Evolutionary conservation across 2,113 vertebrate genomes (phyloP).

Genomic region (Gracilinanus agilis): DNA sequence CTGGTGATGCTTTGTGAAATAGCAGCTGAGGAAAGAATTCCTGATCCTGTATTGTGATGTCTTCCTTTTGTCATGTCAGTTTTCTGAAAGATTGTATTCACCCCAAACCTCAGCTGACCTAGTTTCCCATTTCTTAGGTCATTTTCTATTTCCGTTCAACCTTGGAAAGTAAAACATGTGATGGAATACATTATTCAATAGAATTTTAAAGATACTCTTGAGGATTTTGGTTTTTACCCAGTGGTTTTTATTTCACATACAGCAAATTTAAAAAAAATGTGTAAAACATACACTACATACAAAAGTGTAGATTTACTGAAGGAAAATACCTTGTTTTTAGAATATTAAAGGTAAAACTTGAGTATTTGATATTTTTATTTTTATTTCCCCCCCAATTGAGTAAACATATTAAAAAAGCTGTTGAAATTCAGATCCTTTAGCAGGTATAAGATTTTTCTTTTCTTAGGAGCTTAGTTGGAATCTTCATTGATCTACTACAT

Average conservation of each 20-base stretch:
- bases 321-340: conserved; percentile 12
- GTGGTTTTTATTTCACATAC: conserved; percentile 38
- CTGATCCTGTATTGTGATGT: conserved; percentile 54
- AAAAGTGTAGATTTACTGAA: conserved; percentile 39
- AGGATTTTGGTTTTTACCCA: conserved; percentile 49
- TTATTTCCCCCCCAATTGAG: neutral
- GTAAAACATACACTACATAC: conserved; percentile 10
- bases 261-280: conserved; percentile 33
- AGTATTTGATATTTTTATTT: neutral
- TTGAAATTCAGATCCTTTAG: conserved; percentile 45
- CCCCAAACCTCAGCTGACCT: conserved; percentile 56
- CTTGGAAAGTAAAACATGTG: conserved; percentile 68
- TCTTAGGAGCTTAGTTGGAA: conserved; percentile 16
- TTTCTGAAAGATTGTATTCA: conserved; percentile 5
- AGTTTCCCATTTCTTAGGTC: conserved; percentile 65
- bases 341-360: conserved; percentile 38
- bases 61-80: conserved; percentile 38
- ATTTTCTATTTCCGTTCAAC: conserved; percentile 61
- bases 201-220: conserved; percentile 55
- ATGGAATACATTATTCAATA: conserved; percentile 69
- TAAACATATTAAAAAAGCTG: conserved; percentile 53
- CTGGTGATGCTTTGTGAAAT: conserved; percentile 46
- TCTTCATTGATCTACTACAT: conserved; percentile 59
- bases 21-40: conserved; percentile 46
- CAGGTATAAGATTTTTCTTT: conserved; percentile 31